Percentiles rank a stretch among this genome's conserved stretches.
phyloP scores from a whole-genome alignment of 2,113 vertebrate species.

The Pomatorhinus ruficollis region DNA sequence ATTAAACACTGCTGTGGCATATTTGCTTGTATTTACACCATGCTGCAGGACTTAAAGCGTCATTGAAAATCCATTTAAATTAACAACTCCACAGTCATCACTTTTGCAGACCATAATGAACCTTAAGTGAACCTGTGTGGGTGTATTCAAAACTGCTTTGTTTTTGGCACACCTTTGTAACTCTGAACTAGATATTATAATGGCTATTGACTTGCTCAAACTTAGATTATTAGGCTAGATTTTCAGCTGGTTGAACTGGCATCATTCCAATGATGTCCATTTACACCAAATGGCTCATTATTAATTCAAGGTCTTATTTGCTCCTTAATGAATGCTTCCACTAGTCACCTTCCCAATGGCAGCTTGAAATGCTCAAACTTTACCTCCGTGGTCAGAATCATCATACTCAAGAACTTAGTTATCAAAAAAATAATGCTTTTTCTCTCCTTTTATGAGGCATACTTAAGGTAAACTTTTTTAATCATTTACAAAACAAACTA shows the following conservation, averaged over 20 bases:
- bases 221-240: slow-evolving; percentile 50
- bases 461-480: slow-evolving; percentile 1
- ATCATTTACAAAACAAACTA: slow-evolving; percentile 46
- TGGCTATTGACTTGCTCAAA: slow-evolving; percentile 41
- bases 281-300: slow-evolving; percentile 58
- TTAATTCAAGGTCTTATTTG: slow-evolving; percentile 64
- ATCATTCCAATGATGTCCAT: slow-evolving; percentile 10
- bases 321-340: slow-evolving; percentile 50
- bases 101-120: slow-evolving; percentile 28
- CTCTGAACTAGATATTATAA: slow-evolving; percentile 38
- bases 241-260: slow-evolving; percentile 55
- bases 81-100: slow-evolving; percentile 4
- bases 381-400: neutral
- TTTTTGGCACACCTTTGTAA: slow-evolving; percentile 13
- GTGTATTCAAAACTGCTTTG: neutral
- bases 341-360: slow-evolving; percentile 20
- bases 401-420: neutral
- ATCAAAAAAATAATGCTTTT: neutral
- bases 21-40: neutral
- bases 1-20: neutral
- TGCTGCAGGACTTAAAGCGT: neutral
- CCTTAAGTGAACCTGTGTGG: slow-evolving; percentile 30
- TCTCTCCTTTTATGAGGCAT: neutral
- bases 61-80: slow-evolving; percentile 26
- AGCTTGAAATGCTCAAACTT: neutral